These are phyloP conservation scores for Melanaphis sacchari DNA, from an alignment of 1,140 invertebrate species.

Conservation along the genomic window DNA sequence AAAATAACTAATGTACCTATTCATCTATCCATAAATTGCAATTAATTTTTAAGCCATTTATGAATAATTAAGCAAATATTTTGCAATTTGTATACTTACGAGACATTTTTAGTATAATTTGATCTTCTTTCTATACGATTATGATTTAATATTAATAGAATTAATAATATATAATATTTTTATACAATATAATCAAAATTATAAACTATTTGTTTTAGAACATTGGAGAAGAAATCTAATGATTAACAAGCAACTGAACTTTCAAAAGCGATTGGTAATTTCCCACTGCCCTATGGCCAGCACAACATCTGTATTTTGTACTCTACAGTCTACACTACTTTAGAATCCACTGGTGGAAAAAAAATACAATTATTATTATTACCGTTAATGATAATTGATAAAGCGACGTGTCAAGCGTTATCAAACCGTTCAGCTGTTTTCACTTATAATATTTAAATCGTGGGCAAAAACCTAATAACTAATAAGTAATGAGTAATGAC, in stretches of 20 bases:
- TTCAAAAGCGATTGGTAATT: neutral
- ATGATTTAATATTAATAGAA: neutral
- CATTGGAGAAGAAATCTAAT: neutral
- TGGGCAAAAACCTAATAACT: too few species aligned
- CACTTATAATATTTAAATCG: too few species aligned
- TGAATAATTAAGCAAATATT: neutral
- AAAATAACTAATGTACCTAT: neutral
- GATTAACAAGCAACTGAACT: neutral
- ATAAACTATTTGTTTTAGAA: neutral
- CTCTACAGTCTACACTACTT: neutral
- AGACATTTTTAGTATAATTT: neutral
- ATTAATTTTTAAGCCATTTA: neutral
- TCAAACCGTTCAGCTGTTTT: constrained; percentile 4
- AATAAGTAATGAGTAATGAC: too few species aligned
- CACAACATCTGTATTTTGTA: neutral
- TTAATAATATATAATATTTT: neutral
- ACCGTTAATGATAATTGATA: neutral
- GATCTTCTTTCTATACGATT: neutral
- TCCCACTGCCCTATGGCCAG: neutral
- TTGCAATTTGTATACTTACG: constrained; percentile 1
- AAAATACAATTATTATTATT: neutral
- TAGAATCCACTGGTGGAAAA: neutral
- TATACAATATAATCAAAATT: too few species aligned
- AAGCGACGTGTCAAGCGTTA: constrained; percentile 10
- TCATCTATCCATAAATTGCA: neutral